Base-by-base conservation (phyloP, 2,113 vertebrate species). In the Lophotis ruficrista region DNA sequence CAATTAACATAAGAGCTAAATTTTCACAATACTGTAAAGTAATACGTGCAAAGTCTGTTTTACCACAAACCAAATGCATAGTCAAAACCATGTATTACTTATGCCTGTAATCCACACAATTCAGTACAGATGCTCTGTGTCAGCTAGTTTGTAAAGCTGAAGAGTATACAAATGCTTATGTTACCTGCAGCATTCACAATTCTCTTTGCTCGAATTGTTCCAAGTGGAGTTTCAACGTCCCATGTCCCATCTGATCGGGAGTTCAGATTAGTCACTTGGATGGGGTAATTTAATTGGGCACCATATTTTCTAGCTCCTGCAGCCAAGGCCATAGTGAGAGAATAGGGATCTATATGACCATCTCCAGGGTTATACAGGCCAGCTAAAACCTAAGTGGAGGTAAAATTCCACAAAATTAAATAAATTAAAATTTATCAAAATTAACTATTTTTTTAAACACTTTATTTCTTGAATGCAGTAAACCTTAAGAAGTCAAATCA, bases 261-360 rank as follows among this genome's bases (percentile, higher is more conserved):
- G 38, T 95, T 98, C 82, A 99, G 97, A 48, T 96, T 98, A 20
- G 98, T 99, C 76, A 99, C 99, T 6, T 98, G 98, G 12, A 99
- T 98, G 0, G 99, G 99, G 72, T 98, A 99, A 96, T 99, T 99
- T 95, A 99, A 98, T n/a, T 99, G 98, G n/a, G 99, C 99, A 15
- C 99, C 99, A 0, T 99, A 98, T 98, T 99, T 99, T 54, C 99
- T 99, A 78, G 99, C 99, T n/a, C 99, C 99, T 31, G 99, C 98
- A 30, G 99, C 99, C 96, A 99, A 97, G 21, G 99, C 99, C 99
- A 99, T 99, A 5, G 99, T 99, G 68, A 99, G 98, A 76, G 99
- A 99, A 94, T 99, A 99, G 1, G 99, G 99, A 97, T 99, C 99
- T n/a, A 99, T 99, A 96, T 99, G 99, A 43, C 99, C 99, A 78